phyloP scores from a whole-genome alignment of 2,113 vertebrate genomes.

The Notiomystis cincta region DNA sequence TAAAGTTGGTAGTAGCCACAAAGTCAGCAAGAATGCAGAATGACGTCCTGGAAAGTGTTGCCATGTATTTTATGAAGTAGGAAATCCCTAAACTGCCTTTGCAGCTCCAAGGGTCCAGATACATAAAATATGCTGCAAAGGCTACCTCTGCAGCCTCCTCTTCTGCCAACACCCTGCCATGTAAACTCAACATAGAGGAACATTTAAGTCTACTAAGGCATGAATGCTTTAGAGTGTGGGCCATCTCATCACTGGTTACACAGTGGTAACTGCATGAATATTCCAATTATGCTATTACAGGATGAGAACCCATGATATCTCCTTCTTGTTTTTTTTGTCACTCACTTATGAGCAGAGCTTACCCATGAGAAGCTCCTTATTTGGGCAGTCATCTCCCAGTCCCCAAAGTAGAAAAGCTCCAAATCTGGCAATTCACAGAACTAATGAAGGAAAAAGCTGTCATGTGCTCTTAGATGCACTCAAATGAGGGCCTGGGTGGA shows the following conservation, averaged over 20 bases:
- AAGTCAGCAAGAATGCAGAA: neutral
- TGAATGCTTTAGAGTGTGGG: neutral
- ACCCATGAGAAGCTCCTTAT: neutral
- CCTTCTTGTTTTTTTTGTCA: neutral
- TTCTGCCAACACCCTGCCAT: neutral
- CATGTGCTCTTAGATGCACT: neutral
- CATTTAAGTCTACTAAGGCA: neutral
- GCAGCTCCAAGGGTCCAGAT: neutral
- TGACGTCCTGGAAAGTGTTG: neutral
- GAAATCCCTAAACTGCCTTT: neutral
- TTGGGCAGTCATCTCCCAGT: neutral
- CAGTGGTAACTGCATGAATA: neutral
- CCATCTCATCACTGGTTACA: neutral
- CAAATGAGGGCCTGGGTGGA: neutral
- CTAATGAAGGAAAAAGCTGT: neutral
- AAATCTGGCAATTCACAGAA: neutral
- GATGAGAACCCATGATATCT: neutral
- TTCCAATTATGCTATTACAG: neutral
- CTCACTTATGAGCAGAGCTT: neutral
- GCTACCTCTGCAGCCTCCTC: accelerated
- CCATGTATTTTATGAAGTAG: neutral
- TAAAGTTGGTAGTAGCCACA: neutral
- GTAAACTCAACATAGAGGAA: neutral
- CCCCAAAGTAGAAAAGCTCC: neutral
- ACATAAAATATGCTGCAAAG: neutral